Percentiles rank a stretch among this genome's conserved stretches.
These are phyloP conservation scores for Parauchenoglanis ngamensis DNA, from an alignment of 2,797 vertebrate genomes.

Conservation along the genomic window DNA sequence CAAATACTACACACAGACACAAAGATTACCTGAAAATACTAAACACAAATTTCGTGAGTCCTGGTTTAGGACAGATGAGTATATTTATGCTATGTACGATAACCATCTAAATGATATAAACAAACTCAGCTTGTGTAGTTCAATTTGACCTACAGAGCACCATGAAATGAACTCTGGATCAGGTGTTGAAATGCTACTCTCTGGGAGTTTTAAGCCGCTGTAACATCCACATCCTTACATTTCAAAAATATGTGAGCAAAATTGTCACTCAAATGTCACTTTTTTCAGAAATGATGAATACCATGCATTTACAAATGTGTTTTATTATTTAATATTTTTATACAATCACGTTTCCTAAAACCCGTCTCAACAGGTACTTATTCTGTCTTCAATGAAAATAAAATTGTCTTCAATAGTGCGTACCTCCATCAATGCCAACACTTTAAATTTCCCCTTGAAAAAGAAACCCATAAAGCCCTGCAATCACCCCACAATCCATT, in stretches of 20 bases:
- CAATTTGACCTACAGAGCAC: too few species aligned
- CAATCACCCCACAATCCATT: constrained; percentile 20
- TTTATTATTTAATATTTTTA: neutral
- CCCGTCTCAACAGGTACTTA: constrained; percentile 13
- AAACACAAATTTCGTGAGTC: neutral
- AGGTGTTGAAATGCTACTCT: neutral
- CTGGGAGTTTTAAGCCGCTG: neutral
- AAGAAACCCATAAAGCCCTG: constrained; percentile 1
- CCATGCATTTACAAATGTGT: neutral
- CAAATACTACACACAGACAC: neutral
- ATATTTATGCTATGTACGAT: neutral
- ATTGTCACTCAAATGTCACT: neutral
- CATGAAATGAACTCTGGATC: neutral
- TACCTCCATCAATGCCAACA: neutral
- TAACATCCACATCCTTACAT: neutral
- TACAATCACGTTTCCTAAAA: neutral
- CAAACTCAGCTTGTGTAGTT: neutral
- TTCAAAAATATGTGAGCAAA: neutral
- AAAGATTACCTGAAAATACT: neutral
- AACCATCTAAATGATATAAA: neutral
- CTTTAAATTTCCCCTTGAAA: constrained; percentile 4
- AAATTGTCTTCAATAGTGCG: neutral
- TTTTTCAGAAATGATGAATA: neutral
- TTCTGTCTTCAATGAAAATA: neutral
- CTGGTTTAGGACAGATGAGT: neutral